These are phyloP conservation scores for Torymus aiolomorphi DNA, from an alignment of 2,888 invertebrate species.

Conservation along the genomic window DNA sequence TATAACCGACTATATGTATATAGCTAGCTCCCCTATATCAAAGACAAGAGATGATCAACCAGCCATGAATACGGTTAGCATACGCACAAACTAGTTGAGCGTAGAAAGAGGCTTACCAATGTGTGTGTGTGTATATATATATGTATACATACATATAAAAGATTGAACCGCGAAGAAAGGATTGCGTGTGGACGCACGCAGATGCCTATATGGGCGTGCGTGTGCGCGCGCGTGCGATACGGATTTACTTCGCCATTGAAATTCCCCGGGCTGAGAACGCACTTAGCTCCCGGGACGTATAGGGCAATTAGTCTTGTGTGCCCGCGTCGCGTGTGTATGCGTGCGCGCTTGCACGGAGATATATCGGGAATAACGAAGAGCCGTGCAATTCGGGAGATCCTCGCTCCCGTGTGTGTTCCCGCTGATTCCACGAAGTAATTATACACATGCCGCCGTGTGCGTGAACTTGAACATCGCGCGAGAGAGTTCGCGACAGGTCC, in stretches of 20 bases:
- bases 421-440: conserved; percentile 39
- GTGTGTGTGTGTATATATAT: too few species aligned
- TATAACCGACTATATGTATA: too few species aligned
- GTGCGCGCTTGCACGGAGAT: conserved; percentile 4
- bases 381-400: too few species aligned
- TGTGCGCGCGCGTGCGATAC: not conserved
- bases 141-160: too few species aligned
- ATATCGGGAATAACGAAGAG: conserved; percentile 41
- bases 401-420: too few species aligned
- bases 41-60: too few species aligned
- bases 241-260: conserved; percentile 37
- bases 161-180: too few species aligned
- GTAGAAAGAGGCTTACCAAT: too few species aligned
- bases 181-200: not conserved
- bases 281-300: conserved; percentile 15
- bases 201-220: not conserved
- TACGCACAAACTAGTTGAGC: too few species aligned
- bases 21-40: too few species aligned
- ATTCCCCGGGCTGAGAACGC: conserved; percentile 2
- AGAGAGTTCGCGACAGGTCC: not conserved
- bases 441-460: conserved; percentile 18
- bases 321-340: not conserved
- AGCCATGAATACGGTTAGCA: too few species aligned
- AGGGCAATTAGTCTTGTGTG: conserved; percentile 41
- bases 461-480: conserved; percentile 27